Conservation (phyloP, 1,140 invertebrate genomes). For the Amphibalanus amphitrite region DNA sequence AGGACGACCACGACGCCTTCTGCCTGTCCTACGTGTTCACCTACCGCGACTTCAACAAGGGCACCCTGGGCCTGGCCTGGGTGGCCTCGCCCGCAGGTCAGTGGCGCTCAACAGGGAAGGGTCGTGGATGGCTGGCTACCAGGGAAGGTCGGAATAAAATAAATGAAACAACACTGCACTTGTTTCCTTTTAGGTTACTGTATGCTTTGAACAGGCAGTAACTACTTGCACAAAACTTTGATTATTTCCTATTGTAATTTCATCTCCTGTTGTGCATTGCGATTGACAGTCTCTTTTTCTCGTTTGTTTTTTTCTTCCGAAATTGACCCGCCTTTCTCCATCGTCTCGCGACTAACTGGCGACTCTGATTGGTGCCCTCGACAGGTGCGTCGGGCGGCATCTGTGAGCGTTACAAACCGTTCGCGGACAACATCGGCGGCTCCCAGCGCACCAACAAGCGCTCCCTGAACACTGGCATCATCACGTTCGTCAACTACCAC, state of each 20-base stretch:
- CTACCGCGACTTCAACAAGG: conserved; percentile 87
- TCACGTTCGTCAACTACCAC: conserved; percentile 98
- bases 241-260: no score
- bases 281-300: conserved; percentile 4
- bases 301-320: conserved; percentile 7
- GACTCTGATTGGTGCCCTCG: conserved; percentile 7
- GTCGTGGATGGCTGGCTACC: no score
- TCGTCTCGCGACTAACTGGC: background rate
- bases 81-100: conserved; percentile 76
- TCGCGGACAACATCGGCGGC: conserved; percentile 83
- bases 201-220: no score
- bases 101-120: conserved; percentile 8
- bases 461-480: conserved; percentile 95
- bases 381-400: conserved; percentile 90
- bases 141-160: no score
- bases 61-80: conserved; percentile 94
- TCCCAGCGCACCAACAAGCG: conserved; percentile 83
- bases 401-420: conserved; percentile 94
- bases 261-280: conserved; percentile 3
- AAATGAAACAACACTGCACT: no score
- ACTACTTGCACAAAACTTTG: no score
- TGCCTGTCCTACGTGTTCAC: conserved; percentile 98
- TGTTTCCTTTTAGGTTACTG: no score
- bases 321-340: conserved; percentile 6
- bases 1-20: conserved; percentile 92